Conservation (phyloP, 2,797 vertebrate genomes). For the Potorous gilbertii region DNA sequence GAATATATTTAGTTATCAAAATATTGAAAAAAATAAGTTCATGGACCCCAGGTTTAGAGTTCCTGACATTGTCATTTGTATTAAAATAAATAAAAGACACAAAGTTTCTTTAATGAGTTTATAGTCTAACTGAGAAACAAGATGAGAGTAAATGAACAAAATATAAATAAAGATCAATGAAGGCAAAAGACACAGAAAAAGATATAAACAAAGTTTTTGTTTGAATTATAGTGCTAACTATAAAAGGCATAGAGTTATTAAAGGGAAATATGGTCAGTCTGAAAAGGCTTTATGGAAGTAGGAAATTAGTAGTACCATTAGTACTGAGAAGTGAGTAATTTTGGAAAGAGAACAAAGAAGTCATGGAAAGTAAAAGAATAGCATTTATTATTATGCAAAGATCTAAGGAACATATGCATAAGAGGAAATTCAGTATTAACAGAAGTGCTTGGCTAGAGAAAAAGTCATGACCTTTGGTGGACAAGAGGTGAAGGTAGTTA, state of each 20-base stretch:
- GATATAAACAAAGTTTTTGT: not conserved
- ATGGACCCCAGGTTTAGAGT: not conserved
- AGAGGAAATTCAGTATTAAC: conserved; percentile 20
- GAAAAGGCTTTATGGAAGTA: not conserved
- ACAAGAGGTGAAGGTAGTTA: not conserved
- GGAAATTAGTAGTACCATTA: not conserved
- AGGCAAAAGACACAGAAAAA: not conserved
- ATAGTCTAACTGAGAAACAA: not conserved
- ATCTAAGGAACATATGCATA: not conserved
- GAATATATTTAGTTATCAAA: not conserved
- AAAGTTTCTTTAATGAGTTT: not conserved
- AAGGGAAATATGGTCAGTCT: not conserved
- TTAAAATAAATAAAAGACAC: not conserved
- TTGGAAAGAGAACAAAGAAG: not conserved
- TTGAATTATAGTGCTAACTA: not conserved
- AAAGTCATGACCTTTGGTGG: conserved; percentile 10
- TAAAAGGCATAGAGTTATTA: not conserved
- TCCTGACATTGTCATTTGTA: not conserved
- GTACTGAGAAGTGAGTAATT: conserved; percentile 14
- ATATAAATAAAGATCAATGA: not conserved
- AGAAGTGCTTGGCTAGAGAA: conserved; percentile 23
- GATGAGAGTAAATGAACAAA: not conserved
- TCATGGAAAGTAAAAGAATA: conserved; percentile 27
- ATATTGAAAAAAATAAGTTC: not conserved
- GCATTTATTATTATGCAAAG: conserved; percentile 24